Base-by-base conservation (phyloP, 2,888 invertebrate genomes). In the Lasioglossum vierecki region DNA sequence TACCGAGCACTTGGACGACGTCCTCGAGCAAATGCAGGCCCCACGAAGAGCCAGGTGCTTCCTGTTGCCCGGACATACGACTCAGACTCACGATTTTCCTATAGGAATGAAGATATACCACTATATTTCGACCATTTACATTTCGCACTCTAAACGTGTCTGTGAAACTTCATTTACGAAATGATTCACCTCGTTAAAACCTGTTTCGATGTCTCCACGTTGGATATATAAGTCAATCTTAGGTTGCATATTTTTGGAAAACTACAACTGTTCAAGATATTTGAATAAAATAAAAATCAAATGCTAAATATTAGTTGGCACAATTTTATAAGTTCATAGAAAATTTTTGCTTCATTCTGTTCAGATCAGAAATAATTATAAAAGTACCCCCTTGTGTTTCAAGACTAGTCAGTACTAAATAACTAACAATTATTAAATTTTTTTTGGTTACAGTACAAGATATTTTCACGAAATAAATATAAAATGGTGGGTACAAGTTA, bases 1-100 rank as follows among this genome's bases (percentile, higher is more conserved):
- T 92, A 87, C 92, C 87, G 80, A 92, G 88, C 91, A 92, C 92
- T 92, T 85, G 90, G 89, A 88, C 81, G 86, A 90, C 86, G 84
- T 90, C 89, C 92, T 92, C 86, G 88, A 91, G 89, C 86, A 90
- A 91, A 91, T 91, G 91, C 91, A 88, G 78, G 83, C 79, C 88
- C 87, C 88, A 75, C 78, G 84, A 79, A 82, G 85, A 84, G 87
- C 84, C 88, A 88, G 86, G 73, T 87, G 85, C 84, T 84, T 79
- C 89, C 88, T 82, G 78, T 87, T 79, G 78, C 82, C 84, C 82
- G 85, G 77, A 81, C 73, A 79, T 77, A 78, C 79, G 71, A 39
- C 60, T 68, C 13, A 39, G 80, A 79, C 78, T 76, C 72, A 41
- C 75, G 83, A 68, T 84, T 89, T 89, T 87, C 86, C 72, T 88